Percentiles rank a stretch among this genome's conserved stretches.
Evolutionary conservation across 2,113 vertebrate species (phyloP).

Genomic region (Rana temporaria): DNA sequence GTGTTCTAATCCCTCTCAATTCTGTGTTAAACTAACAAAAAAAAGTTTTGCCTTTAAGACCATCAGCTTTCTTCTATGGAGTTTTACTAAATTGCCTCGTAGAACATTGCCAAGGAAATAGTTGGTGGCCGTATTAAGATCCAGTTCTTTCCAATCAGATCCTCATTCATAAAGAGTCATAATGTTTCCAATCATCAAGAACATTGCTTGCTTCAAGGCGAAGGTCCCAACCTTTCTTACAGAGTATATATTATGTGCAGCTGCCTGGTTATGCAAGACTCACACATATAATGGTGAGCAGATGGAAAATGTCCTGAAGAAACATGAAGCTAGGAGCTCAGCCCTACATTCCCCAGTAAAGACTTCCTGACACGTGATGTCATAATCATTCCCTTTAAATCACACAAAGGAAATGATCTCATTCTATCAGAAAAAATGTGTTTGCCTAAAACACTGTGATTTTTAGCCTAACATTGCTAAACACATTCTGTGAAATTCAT

Average conservation of each 20-base stretch:
- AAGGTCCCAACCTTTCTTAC: background rate
- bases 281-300: background rate
- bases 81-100: no score
- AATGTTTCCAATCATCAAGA: background rate
- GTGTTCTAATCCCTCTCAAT: no score
- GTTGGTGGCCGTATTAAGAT: background rate
- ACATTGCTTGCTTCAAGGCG: background rate
- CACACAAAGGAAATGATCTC: background rate
- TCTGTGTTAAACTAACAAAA: no score
- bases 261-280: slow-evolving; percentile 2
- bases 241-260: background rate
- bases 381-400: background rate
- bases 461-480: background rate
- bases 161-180: background rate
- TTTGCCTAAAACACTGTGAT: background rate
- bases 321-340: background rate
- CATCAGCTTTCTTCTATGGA: no score
- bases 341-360: background rate
- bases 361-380: background rate
- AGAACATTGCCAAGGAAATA: no score
- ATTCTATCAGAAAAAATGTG: background rate
- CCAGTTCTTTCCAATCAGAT: background rate
- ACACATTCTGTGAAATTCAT: no score
- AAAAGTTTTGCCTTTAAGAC: no score
- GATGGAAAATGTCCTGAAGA: slow-evolving; percentile 5